Evolutionary conservation across 2,888 invertebrate species (phyloP).

Genomic region (Mesoligia furuncula): DNA sequence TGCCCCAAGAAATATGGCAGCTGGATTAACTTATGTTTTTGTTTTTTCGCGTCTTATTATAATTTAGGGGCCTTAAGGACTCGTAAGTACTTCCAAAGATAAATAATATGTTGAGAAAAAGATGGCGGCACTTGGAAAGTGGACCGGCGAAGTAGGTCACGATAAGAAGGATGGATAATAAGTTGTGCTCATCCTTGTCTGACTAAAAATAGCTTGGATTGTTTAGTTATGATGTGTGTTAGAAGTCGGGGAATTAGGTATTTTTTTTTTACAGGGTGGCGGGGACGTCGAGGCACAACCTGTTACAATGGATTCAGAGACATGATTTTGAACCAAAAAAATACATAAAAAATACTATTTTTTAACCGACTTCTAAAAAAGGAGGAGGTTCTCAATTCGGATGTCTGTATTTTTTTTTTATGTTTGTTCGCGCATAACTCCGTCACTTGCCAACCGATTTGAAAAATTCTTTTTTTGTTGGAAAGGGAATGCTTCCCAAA

Average conservation of each 20-base stretch:
- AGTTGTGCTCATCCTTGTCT: slow-evolving; percentile 12
- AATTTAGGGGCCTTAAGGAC: slow-evolving; percentile 38
- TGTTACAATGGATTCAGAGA: too few relatives aligned
- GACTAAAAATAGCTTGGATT: slow-evolving; percentile 11
- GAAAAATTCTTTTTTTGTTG: too few relatives aligned
- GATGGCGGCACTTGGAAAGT: slow-evolving; percentile 19
- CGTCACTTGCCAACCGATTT: too few relatives aligned
- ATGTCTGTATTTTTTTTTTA: too few relatives aligned
- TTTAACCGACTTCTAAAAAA: too few relatives aligned
- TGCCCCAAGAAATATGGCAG: slow-evolving; percentile 54
- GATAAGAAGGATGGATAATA: slow-evolving; percentile 15
- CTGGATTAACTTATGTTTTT: slow-evolving; percentile 55
- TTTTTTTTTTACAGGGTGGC: too few relatives aligned
- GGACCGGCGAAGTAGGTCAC: slow-evolving; percentile 33
- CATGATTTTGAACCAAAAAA: too few relatives aligned
- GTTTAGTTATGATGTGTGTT: background rate
- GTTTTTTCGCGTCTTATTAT: slow-evolving; percentile 59
- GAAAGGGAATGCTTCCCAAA: too few relatives aligned
- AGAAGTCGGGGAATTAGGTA: background rate
- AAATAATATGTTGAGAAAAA: slow-evolving; percentile 34
- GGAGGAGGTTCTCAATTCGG: too few relatives aligned
- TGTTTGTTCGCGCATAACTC: too few relatives aligned
- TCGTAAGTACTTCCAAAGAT: slow-evolving; percentile 38
- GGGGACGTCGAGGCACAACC: too few relatives aligned
- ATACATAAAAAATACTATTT: too few relatives aligned